Evolutionary conservation across 2,113 vertebrate genomes (phyloP).

Genomic region (Cavia aperea): DNA sequence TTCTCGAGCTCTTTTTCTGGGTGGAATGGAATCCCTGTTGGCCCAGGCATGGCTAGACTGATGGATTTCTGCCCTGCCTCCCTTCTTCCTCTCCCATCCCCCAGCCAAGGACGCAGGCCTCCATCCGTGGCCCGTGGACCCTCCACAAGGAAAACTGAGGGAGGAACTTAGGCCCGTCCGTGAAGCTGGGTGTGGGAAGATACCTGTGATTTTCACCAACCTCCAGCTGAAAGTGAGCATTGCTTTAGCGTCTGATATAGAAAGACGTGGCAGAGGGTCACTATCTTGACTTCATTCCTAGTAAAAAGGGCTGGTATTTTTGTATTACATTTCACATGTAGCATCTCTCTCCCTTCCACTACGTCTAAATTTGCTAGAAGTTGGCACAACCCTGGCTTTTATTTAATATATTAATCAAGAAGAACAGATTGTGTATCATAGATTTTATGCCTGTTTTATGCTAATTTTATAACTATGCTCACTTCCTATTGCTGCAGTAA

Average conservation of each 20-base stretch:
- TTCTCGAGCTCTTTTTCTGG: background rate
- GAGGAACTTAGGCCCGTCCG: background rate
- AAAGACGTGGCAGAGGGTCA: background rate
- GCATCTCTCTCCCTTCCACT: background rate
- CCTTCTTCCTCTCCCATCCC: background rate
- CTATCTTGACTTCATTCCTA: background rate
- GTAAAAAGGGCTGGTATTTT: background rate
- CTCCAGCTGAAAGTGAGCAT: background rate
- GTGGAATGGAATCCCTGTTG: background rate
- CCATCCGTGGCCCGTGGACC: background rate
- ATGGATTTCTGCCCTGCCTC: background rate
- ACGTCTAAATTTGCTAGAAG: background rate
- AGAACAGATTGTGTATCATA: background rate
- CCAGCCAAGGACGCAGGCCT: background rate
- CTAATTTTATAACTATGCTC: background rate
- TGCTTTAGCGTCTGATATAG: too few relatives aligned
- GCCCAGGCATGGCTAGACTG: accelerated
- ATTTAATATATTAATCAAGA: background rate
- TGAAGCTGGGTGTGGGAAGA: background rate
- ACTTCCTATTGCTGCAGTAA: background rate
- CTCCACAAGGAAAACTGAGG: background rate
- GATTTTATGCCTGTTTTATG: background rate
- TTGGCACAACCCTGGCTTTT: background rate
- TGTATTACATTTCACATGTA: background rate
- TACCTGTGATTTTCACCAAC: background rate